Evolutionary conservation across 2,113 vertebrate genomes (phyloP), one percentile per base, ranked within the genome.

Genomic region (Chloroceryle aenea): DNA sequence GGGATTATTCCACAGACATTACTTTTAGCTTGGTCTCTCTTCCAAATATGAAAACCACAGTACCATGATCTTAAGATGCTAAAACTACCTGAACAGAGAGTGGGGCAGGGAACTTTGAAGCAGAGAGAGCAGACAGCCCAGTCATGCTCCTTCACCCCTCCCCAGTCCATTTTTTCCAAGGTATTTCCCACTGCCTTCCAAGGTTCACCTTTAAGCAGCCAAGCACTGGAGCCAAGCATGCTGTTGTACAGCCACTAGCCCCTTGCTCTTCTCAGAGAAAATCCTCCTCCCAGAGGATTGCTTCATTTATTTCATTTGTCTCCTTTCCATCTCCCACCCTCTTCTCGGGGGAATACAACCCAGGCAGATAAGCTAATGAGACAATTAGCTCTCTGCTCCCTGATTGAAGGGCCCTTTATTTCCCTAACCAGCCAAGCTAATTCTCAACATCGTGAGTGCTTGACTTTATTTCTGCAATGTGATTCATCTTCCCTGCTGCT

Each of bases 331-430:
- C 86, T 93, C 86, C 93, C 88, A 92, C 48, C 88, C 88, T 85
- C 88, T 89, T 79, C 92, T 85, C 96, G 42, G 73, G 90, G 90
- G 96, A 96, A 89, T 92, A 94, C 56, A 92, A 66, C 76, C 52
- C 92, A 93, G 90, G 78, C 90, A 94, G 96, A 95, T 95, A 96
- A 95, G 94, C 90, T 97, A 97, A 97, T 96, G 96, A 97, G 96
- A 96, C 92, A 96, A 97, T 97, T 97, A 96, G 92, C 95, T 89
- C 80, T 94, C 86, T 4, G 42, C 84, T 96, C 62, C 66, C 86
- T 96, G 93, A 96, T 73, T 96, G 96, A 96, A 94, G 86, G 66
- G 90, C 69, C 86, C 83, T 96, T 97, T 97, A 95, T 97, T 96
- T 96, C 84, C 83, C 89, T 93, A 90, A 95, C 93, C 76, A 93